Conservation (phyloP, 2,113 vertebrate genomes). For the Colius striatus region DNA sequence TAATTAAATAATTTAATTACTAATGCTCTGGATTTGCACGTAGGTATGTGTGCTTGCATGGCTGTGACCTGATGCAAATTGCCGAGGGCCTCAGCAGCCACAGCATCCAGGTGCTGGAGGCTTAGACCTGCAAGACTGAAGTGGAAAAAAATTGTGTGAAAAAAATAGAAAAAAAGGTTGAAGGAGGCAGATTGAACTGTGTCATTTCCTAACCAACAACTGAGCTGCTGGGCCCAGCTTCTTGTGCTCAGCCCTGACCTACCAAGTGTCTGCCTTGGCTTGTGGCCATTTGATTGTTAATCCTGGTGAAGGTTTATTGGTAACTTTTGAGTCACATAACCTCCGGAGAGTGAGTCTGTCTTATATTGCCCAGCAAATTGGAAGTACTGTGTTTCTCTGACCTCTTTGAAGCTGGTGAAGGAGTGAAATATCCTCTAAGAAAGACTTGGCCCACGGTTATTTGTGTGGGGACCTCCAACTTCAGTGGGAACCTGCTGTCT, state of each 20-base stretch:
- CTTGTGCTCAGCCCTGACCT: not conserved
- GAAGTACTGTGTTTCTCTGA: not conserved
- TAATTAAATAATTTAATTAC: not conserved
- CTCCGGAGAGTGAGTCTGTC: not conserved
- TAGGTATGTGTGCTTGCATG: accelerated
- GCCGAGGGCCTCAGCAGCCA: not conserved
- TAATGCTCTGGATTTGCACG: not conserved
- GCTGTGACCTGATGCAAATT: accelerated
- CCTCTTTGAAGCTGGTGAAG: not conserved
- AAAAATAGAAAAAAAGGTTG: not conserved
- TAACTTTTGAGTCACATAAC: not conserved
- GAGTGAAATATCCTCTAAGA: not conserved
- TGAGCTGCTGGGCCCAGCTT: not conserved
- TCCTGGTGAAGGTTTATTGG: not conserved
- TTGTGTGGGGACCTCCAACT: not conserved
- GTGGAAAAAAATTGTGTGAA: not conserved
- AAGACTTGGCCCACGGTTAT: not conserved
- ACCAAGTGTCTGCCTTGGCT: not conserved
- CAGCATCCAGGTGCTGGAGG: not conserved
- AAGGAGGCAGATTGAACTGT: not conserved
- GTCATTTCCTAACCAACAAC: not conserved
- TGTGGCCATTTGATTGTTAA: not conserved
- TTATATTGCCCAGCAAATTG: accelerated
- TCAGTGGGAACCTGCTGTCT: not conserved
- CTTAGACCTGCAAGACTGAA: not conserved